Conservation (phyloP, 1,140 invertebrate genomes). For the Drosophila nasuta region DNA sequence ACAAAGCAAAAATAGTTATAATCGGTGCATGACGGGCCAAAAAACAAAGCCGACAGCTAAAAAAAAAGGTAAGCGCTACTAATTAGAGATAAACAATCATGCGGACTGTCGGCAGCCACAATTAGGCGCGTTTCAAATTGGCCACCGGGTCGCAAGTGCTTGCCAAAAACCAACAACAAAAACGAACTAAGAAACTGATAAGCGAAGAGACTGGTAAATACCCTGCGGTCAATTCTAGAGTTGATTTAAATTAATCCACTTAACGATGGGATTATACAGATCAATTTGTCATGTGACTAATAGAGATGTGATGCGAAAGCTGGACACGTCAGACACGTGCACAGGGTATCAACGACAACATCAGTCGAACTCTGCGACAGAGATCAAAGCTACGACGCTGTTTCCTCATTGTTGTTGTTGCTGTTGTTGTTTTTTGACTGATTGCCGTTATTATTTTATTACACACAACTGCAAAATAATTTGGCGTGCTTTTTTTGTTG, state of each 20-base stretch:
- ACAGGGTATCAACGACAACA: constrained; percentile 20
- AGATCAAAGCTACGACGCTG: constrained; percentile 27
- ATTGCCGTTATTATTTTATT: constrained; percentile 73
- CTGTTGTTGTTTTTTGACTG: constrained; percentile 44
- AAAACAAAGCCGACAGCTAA: constrained; percentile 2
- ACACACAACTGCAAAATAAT: constrained; percentile 49
- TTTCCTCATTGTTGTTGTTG: constrained; percentile 55
- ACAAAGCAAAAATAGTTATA: constrained; percentile 16
- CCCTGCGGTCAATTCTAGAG: not conserved
- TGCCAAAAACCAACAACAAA: constrained; percentile 5
- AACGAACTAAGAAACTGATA: constrained; percentile 5
- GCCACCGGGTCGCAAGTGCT: constrained; percentile 27
- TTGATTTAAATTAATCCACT: not conserved
- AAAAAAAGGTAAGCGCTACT: not conserved
- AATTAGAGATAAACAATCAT: constrained; percentile 23
- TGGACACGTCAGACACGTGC: not conserved
- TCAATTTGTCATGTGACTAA: not conserved
- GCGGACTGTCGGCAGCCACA: constrained; percentile 2
- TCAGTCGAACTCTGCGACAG: not conserved
- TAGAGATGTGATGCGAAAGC: not conserved
- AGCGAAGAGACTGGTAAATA: not conserved
- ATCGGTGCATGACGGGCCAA: constrained; percentile 51
- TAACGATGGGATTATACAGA: not conserved
- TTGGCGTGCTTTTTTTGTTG: constrained; percentile 35
- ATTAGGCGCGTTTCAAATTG: constrained; percentile 37